Percentiles rank a stretch among this genome's conserved stretches.
Conservation (phyloP, 2,888 invertebrate species). For the Dorcus parallelipipedus region DNA sequence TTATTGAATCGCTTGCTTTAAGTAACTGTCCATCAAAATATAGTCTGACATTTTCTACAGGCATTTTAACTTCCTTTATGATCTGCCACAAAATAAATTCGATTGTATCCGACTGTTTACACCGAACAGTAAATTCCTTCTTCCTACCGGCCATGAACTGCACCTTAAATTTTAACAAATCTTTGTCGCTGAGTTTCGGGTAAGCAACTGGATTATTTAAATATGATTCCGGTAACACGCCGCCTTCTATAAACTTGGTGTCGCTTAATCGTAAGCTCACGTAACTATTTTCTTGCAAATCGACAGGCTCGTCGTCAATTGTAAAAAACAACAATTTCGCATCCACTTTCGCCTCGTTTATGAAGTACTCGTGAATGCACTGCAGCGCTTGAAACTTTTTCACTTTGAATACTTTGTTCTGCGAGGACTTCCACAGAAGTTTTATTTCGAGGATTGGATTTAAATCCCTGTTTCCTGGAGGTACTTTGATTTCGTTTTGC, state of each 20-base stretch:
- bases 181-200: not conserved
- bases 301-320: constrained; percentile 10
- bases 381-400: constrained; percentile 12
- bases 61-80: not conserved
- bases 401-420: constrained; percentile 11
- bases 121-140: constrained; percentile 5
- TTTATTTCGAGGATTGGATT: constrained; percentile 13
- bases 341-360: constrained; percentile 6
- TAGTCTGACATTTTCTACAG: constrained; percentile 12
- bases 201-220: not conserved
- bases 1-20: constrained; percentile 5
- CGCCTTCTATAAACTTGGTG: constrained; percentile 10
- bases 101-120: constrained; percentile 12
- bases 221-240: constrained; percentile 13
- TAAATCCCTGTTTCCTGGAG: constrained; percentile 1
- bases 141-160: not conserved
- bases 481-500: not conserved
- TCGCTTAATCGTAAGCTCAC: constrained; percentile 12
- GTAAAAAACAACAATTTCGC: constrained; percentile 15
- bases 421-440: constrained; percentile 11
- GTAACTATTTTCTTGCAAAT: constrained; percentile 8
- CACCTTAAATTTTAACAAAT: constrained; percentile 9
- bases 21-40: constrained; percentile 11
- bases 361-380: constrained; percentile 9
- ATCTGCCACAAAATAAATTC: constrained; percentile 17